Conservation (phyloP, 2,888 invertebrate species). For the Osmoderma eremita region DNA sequence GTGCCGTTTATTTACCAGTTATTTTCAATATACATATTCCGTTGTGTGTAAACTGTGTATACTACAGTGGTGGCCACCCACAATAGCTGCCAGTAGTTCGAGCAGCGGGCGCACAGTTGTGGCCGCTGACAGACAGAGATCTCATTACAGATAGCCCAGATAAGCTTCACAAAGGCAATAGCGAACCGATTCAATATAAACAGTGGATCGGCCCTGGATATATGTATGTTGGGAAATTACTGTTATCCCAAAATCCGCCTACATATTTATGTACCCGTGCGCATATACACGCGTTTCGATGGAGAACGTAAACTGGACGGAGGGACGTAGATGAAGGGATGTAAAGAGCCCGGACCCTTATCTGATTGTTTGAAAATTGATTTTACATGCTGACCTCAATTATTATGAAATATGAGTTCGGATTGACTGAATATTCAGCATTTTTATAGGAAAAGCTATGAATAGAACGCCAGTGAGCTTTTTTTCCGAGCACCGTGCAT, state of each 20-base stretch:
- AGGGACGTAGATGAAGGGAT: slow-evolving; percentile 20
- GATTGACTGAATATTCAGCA: slow-evolving; percentile 37
- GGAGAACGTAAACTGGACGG: slow-evolving; percentile 1
- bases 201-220: slow-evolving; percentile 56
- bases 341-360: slow-evolving; percentile 52
- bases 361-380: slow-evolving; percentile 61
- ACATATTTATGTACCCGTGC: slow-evolving; percentile 58
- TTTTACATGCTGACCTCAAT: slow-evolving; percentile 62
- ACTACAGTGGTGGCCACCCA: slow-evolving; percentile 42
- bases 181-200: slow-evolving; percentile 62
- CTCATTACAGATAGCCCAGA: slow-evolving; percentile 65
- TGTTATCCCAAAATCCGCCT: slow-evolving; percentile 63
- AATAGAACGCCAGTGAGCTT: slow-evolving; percentile 27
- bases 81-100: slow-evolving; percentile 42
- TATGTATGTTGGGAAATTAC: slow-evolving; percentile 52
- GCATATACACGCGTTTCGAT: slow-evolving; percentile 48
- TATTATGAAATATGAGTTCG: slow-evolving; percentile 47
- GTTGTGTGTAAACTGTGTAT: slow-evolving; percentile 17
- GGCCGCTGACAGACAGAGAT: slow-evolving; percentile 60
- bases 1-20: slow-evolving; percentile 45
- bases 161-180: slow-evolving; percentile 64
- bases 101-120: slow-evolving; percentile 48
- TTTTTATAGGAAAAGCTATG: slow-evolving; percentile 36
- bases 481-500: slow-evolving; percentile 10
- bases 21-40: slow-evolving; percentile 44